Percentiles rank a stretch among this genome's conserved stretches.
Conservation (phyloP, 2,888 invertebrate species). For the Chymomyza caudatula region DNA sequence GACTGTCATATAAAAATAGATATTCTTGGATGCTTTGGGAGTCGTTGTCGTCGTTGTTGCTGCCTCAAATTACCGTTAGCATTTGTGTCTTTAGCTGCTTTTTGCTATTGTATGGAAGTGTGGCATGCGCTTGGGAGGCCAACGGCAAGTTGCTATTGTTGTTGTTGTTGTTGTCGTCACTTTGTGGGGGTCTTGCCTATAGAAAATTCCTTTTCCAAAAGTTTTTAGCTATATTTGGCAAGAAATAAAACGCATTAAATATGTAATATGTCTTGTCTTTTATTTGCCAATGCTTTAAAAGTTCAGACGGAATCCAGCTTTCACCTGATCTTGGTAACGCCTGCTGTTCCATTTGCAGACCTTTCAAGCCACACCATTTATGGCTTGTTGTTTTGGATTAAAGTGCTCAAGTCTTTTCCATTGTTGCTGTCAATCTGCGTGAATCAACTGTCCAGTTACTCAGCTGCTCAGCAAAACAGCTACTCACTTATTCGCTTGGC, state of each 20-base stretch:
- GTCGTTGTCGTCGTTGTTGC: constrained; percentile 26
- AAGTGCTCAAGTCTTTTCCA: constrained; percentile 2
- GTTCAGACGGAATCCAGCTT: not conserved
- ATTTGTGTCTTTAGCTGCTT: constrained; percentile 30
- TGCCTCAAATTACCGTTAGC: constrained; percentile 65
- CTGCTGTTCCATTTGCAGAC: not conserved
- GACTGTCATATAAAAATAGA: constrained; percentile 47
- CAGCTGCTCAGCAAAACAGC: not conserved
- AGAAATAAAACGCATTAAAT: not conserved
- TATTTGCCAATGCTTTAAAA: not conserved
- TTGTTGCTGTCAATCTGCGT: constrained; percentile 15
- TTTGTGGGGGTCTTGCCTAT: constrained; percentile 31
- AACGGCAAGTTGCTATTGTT: constrained; percentile 52
- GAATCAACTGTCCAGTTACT: not conserved
- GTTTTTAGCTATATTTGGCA: not conserved
- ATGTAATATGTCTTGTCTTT: not conserved
- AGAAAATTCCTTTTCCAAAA: not conserved
- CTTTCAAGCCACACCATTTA: not conserved
- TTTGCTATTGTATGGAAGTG: constrained; percentile 27
- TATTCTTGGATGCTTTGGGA: constrained; percentile 27
- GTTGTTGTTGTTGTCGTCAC: constrained; percentile 23
- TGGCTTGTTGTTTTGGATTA: constrained; percentile 21
- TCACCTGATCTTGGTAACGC: not conserved
- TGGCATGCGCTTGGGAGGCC: constrained; percentile 66
- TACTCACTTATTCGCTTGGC: not conserved